phyloP scores from a whole-genome alignment of 1,140 invertebrate genomes.

The Chironomus tepperi region DNA sequence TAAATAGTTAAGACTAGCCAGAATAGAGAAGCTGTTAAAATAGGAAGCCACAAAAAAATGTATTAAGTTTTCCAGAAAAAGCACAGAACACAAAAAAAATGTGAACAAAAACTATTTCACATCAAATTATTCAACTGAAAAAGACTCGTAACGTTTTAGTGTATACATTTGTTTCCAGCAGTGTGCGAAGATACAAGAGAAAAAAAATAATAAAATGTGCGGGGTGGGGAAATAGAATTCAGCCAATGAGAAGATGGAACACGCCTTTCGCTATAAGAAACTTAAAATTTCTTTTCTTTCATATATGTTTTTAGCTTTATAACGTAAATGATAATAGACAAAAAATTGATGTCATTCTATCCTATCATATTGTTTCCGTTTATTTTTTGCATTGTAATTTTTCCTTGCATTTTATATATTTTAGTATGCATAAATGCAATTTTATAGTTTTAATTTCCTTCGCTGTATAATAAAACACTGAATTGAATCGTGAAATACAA shows the following conservation, averaged over 20 bases:
- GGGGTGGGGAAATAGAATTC: background rate
- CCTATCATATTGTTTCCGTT: background rate
- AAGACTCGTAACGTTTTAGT: background rate
- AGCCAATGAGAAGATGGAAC: conserved; percentile 4
- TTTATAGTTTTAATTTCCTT: conserved; percentile 15
- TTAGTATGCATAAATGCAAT: background rate
- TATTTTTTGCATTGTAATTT: background rate
- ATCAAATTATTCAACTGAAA: too few relatives aligned
- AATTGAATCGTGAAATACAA: background rate
- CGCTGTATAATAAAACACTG: background rate
- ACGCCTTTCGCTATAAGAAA: background rate
- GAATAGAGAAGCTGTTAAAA: too few relatives aligned
- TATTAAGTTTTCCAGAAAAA: too few relatives aligned
- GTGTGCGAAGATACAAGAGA: background rate
- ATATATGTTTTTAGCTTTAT: background rate
- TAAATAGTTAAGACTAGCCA: too few relatives aligned
- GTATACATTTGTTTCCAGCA: background rate
- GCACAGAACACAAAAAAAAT: too few relatives aligned
- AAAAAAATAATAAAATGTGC: background rate
- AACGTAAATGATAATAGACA: background rate
- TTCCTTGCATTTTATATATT: background rate
- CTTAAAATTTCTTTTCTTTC: background rate
- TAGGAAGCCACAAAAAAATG: too few relatives aligned
- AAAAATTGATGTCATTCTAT: background rate
- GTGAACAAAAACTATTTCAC: too few relatives aligned